These are phyloP conservation scores for Hydriomena furcata DNA, from an alignment of 2,888 invertebrate species.

Conservation along the genomic window DNA sequence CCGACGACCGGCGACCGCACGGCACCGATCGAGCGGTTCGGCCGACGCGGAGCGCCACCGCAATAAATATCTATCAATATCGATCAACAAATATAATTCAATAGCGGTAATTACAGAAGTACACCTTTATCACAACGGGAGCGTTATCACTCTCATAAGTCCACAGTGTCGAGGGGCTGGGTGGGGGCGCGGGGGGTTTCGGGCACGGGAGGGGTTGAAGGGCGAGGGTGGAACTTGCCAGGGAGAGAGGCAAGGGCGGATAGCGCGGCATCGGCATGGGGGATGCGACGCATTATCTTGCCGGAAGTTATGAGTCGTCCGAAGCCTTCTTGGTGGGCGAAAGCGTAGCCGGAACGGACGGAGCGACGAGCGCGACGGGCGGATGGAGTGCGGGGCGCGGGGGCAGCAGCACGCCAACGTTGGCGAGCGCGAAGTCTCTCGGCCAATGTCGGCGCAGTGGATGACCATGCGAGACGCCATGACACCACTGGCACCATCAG, in stretches of 20 bases:
- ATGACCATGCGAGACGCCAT: conserved; percentile 96
- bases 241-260: conserved; percentile 84
- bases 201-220: conserved; percentile 84
- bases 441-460: conserved; percentile 95
- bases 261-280: conserved; percentile 90
- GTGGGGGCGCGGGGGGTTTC: conserved; percentile 82
- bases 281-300: conserved; percentile 94
- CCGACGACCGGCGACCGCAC: conserved; percentile 29
- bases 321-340: conserved; percentile 92
- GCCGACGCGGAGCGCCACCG: conserved; percentile 33
- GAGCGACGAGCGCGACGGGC: conserved; percentile 95
- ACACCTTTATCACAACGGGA: conserved; percentile 53
- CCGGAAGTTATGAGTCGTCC: conserved; percentile 95
- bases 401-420: conserved; percentile 88
- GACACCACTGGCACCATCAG: conserved; percentile 96
- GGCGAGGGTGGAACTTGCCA: conserved; percentile 86
- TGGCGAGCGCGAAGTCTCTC: conserved; percentile 94
- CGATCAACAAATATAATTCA: conserved; percentile 78
- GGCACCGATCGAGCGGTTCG: conserved; percentile 26
- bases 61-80: conserved; percentile 78
- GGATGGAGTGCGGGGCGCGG: conserved; percentile 92
- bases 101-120: conserved; percentile 68
- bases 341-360: conserved; percentile 97
- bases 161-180: conserved; percentile 89
- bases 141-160: conserved; percentile 78